Evolutionary conservation across 1,140 invertebrate species (phyloP).

Genomic region (Zophobas atratus): DNA sequence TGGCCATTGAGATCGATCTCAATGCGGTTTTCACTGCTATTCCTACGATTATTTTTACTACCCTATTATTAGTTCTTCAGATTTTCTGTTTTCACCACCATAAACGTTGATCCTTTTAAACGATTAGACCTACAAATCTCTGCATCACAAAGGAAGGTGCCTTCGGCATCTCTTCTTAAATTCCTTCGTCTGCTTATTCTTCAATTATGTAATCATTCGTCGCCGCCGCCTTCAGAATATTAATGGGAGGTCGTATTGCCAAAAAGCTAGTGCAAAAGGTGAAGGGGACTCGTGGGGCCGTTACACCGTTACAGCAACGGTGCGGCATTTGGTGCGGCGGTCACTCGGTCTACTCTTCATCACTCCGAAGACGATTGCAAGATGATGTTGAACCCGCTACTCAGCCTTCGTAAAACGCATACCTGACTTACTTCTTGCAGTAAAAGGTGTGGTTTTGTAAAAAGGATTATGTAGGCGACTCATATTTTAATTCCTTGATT

Average conservation of each 20-base stretch:
- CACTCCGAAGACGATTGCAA: slow-evolving; percentile 29
- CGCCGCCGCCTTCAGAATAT: not conserved
- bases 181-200: not conserved
- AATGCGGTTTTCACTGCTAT: too few species aligned
- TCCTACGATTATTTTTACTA: too few species aligned
- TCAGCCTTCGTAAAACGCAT: slow-evolving; percentile 40
- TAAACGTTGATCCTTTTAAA: too few species aligned
- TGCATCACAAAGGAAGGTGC: not conserved
- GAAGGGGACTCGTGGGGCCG: slow-evolving; percentile 39
- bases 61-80: too few species aligned
- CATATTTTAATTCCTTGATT: slow-evolving; percentile 29
- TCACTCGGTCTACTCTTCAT: slow-evolving; percentile 46
- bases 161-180: not conserved
- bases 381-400: slow-evolving; percentile 31
- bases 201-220: not conserved
- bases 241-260: slow-evolving; percentile 16
- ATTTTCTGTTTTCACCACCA: too few species aligned
- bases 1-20: too few species aligned
- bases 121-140: too few species aligned
- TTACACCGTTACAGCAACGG: slow-evolving; percentile 46
- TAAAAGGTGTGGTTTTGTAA: slow-evolving; percentile 38
- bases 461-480: slow-evolving; percentile 25
- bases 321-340: slow-evolving; percentile 42
- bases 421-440: slow-evolving; percentile 35
- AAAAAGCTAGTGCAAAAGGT: slow-evolving; percentile 42